Evolutionary conservation across 2,797 vertebrate genomes (phyloP).

Genomic region (Staurois parvus): DNA sequence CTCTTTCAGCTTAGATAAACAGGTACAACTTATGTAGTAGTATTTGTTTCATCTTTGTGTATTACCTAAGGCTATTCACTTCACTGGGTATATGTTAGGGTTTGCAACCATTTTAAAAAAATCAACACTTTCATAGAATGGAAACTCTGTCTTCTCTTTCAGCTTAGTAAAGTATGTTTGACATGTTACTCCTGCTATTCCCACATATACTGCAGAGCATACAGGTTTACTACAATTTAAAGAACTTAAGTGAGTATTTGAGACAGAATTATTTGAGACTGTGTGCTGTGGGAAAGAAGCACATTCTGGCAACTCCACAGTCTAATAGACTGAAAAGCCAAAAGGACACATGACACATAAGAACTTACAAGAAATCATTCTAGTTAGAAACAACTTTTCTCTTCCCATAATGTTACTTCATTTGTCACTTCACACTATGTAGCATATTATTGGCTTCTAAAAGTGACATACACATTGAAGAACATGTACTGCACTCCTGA

Average conservation of each 20-base stretch:
- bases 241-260: slow-evolving; percentile 20
- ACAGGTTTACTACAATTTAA: slow-evolving; percentile 10
- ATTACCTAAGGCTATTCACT: too few relatives aligned
- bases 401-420: slow-evolving; percentile 28
- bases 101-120: too few relatives aligned
- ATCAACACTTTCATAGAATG: too few relatives aligned
- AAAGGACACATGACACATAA: slow-evolving; percentile 23
- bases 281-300: slow-evolving; percentile 49
- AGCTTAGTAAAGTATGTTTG: too few relatives aligned
- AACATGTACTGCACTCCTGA: not conserved
- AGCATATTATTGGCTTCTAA: not conserved
- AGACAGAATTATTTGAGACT: slow-evolving; percentile 32
- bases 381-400: not conserved
- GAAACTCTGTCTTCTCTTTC: too few relatives aligned
- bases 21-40: too few relatives aligned
- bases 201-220: not conserved
- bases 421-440: not conserved
- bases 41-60: too few relatives aligned
- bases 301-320: slow-evolving; percentile 38
- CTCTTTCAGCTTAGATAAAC: too few relatives aligned
- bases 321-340: slow-evolving; percentile 23
- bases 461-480: not conserved
- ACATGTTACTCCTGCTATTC: too few relatives aligned
- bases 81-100: too few relatives aligned
- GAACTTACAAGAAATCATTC: not conserved